A percentile compares a stretch with the other conserved stretches of the same genome.
Conservation (phyloP, 2,888 invertebrate species). For the Epinotia bilunana region DNA sequence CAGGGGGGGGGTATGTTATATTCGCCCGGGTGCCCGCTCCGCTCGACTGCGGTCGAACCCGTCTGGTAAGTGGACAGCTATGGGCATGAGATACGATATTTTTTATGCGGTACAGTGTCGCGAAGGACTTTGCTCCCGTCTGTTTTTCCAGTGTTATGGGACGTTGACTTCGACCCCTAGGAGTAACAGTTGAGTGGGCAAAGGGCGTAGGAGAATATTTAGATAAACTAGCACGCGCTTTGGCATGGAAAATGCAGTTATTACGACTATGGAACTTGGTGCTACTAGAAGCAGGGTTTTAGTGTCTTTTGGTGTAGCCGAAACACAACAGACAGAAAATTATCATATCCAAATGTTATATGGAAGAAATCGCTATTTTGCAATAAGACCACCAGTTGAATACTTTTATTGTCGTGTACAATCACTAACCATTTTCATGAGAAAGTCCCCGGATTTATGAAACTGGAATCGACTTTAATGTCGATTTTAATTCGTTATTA, state of each 20-base stretch:
- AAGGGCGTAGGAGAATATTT: neutral
- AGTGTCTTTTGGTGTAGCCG: no score
- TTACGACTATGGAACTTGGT: no score
- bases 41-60: conserved; percentile 14
- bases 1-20: neutral
- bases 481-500: no score
- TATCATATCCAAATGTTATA: no score
- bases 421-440: no score
- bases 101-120: conserved; percentile 41
- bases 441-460: no score
- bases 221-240: neutral
- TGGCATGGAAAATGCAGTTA: neutral
- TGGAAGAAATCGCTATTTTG: no score
- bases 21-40: conserved; percentile 1
- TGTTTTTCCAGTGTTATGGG: conserved; percentile 31
- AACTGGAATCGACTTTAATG: no score
- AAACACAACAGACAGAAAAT: no score
- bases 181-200: conserved; percentile 11
- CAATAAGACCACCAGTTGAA: no score
- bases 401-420: no score
- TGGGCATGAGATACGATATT: conserved; percentile 40
- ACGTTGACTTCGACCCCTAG: conserved; percentile 32
- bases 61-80: conserved; percentile 29
- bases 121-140: conserved; percentile 39
- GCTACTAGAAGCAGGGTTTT: neutral